A percentile compares a stretch with the other conserved stretches of the same genome.
Evolutionary conservation across 2,797 vertebrate genomes (phyloP).

Genomic region (Coendou prehensilis): DNA sequence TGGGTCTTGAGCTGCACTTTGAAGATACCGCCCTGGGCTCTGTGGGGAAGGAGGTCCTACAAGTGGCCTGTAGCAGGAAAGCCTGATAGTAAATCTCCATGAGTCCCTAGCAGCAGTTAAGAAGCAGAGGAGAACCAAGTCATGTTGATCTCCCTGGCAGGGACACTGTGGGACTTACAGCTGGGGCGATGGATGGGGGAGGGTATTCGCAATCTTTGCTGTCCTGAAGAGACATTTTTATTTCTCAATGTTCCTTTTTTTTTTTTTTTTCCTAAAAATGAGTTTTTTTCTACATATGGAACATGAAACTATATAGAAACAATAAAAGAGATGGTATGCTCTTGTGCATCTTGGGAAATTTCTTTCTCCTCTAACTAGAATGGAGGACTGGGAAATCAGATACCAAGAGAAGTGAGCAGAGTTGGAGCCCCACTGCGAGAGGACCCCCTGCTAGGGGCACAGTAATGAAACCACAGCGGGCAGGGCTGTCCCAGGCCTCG

Average conservation of each 20-base stretch:
- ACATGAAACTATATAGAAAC: not conserved
- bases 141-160: not conserved
- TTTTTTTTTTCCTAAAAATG: not conserved
- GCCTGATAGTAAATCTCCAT: not conserved
- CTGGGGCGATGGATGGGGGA: fast-evolving
- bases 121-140: not conserved
- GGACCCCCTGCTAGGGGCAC: not conserved
- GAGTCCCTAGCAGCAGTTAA: not conserved
- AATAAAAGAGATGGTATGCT: not conserved
- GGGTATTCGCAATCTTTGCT: no score
- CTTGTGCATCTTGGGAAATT: not conserved
- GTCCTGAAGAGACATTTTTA: fast-evolving
- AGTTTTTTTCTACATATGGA: not conserved
- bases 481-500: fast-evolving
- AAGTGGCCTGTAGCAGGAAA: not conserved
- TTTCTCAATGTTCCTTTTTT: not conserved
- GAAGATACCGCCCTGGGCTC: not conserved
- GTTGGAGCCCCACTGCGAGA: fast-evolving
- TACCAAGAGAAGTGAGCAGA: fast-evolving
- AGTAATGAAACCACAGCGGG: no score
- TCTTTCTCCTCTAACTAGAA: not conserved
- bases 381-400: not conserved
- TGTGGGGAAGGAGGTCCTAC: not conserved
- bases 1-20: not conserved
- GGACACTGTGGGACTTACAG: not conserved